Base-by-base conservation (phyloP, 2,888 invertebrate species). In the Pyrochroa serraticornis region DNA sequence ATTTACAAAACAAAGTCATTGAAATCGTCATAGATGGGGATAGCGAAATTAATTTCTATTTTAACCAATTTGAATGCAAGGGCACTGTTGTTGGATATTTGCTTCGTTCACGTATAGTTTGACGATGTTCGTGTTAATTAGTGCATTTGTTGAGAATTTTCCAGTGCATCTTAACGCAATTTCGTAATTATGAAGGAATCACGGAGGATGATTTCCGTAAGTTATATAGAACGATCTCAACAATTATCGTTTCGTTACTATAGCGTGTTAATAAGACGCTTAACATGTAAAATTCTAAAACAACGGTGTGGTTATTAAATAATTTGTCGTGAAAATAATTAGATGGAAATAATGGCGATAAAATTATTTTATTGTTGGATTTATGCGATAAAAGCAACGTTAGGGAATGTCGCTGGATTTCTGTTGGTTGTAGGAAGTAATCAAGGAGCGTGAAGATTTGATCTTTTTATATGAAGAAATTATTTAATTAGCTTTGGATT, bases 181-280 rank as follows among this genome's bases (percentile, higher is more conserved):
- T 22, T 8, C 8, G 42, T 42, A 58, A 58, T 53, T 60, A 66
- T 68, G 60, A 66, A 60, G 64, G 66, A 66, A 54, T 60, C 66
- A 64, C 66, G 68, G 52, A 62, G 49, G 58, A 63, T 60, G 62
- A 55, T 53, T 65, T 59, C 63, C 52, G 68, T 66, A 64, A 68
- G 68, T 65, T 53, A 53, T 58, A 47, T 47, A 42, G 45, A 39
- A 9, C 45, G 37, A 48, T 48, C 33, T 36, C 34, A 50, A 42
- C 42, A 35, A 41, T 50, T 41, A 50, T 41, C 22, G 39, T 13
- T 9, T 41, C 41, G 6, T 33, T 34, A 30, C 32, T n/a, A n/a
- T n/a, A n/a, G n/a, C n/a, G n/a, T n/a, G n/a, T n/a, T n/a, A 30
- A 51, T 51, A 43, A 43, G 22, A 14, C 41, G 34, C 22, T 43